A percentile compares a stretch with the other conserved stretches of the same genome.
Conservation (phyloP, 2,797 vertebrate species). For the Oreonectes daqikongensis region DNA sequence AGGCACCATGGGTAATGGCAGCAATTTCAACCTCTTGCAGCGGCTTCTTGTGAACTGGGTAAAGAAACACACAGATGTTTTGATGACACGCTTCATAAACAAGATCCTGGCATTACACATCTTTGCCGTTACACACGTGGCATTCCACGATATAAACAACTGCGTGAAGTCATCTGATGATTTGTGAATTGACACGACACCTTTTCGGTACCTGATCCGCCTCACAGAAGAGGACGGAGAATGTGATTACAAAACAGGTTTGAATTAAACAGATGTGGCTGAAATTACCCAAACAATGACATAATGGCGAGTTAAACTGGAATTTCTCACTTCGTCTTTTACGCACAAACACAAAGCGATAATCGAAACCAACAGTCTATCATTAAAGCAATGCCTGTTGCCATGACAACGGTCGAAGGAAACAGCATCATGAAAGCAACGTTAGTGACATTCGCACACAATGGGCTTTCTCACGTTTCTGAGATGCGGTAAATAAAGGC, state of each 20-base stretch:
- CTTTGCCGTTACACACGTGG: neutral
- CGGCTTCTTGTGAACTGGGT: slow-evolving; percentile 94
- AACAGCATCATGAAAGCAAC: slow-evolving; percentile 23
- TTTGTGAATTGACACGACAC: neutral
- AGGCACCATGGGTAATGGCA: slow-evolving; percentile 99
- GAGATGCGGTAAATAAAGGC: slow-evolving; percentile 37
- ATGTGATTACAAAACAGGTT: neutral
- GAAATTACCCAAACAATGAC: slow-evolving; percentile 6
- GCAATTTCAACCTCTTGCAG: slow-evolving; percentile 98
- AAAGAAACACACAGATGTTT: slow-evolving; percentile 15
- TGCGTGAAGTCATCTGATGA: neutral
- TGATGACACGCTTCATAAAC: neutral
- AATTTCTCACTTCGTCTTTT: neutral
- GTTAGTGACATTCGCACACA: slow-evolving; percentile 24
- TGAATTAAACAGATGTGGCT: slow-evolving; percentile 7
- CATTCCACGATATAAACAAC: neutral
- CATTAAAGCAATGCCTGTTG: slow-evolving; percentile 17
- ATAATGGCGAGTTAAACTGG: slow-evolving; percentile 12
- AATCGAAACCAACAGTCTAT: slow-evolving; percentile 36
- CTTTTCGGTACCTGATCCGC: neutral
- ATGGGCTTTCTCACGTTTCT: slow-evolving; percentile 14
- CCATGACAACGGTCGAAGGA: slow-evolving; percentile 13
- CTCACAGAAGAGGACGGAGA: neutral
- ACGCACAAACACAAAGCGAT: neutral
- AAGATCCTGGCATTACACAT: neutral